Percentiles rank a stretch among this genome's conserved stretches.
Evolutionary conservation across 2,888 invertebrate genomes (phyloP).

Genomic region (Acrobasis consociella): DNA sequence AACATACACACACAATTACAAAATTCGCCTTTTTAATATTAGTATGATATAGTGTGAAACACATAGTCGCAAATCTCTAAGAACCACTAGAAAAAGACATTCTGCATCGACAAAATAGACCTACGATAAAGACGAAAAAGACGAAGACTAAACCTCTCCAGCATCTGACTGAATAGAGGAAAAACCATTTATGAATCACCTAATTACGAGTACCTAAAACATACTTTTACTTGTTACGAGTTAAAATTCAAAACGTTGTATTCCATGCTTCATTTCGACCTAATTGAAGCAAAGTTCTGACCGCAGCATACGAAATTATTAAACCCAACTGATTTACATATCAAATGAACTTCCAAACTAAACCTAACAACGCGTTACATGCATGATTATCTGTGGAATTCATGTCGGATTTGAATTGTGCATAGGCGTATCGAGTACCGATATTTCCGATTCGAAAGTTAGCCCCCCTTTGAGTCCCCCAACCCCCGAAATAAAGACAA

Average conservation of each 20-base stretch:
- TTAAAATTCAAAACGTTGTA: no score
- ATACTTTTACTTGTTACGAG: neutral
- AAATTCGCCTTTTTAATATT: no score
- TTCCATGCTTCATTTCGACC: neutral
- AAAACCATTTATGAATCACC: no score
- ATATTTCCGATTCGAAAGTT: no score
- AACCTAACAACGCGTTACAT: slow-evolving; percentile 37
- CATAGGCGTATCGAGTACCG: neutral
- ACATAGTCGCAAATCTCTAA: no score
- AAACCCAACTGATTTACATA: slow-evolving; percentile 11
- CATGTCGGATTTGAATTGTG: slow-evolving; percentile 43
- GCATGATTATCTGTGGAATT: slow-evolving; percentile 47
- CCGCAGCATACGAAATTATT: slow-evolving; percentile 1
- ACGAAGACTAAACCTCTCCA: no score
- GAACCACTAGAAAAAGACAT: neutral
- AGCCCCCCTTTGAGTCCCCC: no score
- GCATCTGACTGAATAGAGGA: neutral
- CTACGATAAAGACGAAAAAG: no score
- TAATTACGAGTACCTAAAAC: neutral
- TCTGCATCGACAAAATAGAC: no score
- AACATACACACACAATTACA: no score
- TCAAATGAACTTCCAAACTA: slow-evolving; percentile 22
- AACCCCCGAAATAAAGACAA: no score
- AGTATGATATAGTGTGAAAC: no score
- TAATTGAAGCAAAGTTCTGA: neutral